A percentile compares a stretch with the other conserved stretches of the same genome.
These are phyloP conservation scores for Drosophila azteca DNA, from an alignment of 1,140 invertebrate species.

Conservation along the genomic window DNA sequence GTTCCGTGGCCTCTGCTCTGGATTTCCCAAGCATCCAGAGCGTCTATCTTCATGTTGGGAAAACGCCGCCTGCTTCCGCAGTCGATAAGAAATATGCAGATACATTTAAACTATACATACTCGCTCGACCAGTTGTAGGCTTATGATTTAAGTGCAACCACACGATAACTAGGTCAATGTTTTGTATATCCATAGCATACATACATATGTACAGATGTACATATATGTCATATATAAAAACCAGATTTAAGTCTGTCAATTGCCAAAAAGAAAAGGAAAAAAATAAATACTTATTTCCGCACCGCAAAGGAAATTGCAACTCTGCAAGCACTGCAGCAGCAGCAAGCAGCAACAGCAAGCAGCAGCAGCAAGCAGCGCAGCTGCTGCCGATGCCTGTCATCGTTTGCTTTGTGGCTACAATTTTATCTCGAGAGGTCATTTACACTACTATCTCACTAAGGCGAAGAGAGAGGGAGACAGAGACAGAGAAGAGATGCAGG, in stretches of 20 bases:
- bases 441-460: conserved; percentile 69
- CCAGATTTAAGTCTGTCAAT: conserved; percentile 53
- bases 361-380: conserved; percentile 14
- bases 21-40: conserved; percentile 42
- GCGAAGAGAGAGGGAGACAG: conserved; percentile 21
- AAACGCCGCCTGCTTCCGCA: conserved; percentile 35
- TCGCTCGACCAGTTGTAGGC: conserved; percentile 46
- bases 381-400: conserved; percentile 46
- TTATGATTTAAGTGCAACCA: conserved; percentile 53
- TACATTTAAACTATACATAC: conserved; percentile 10
- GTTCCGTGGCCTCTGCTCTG: conserved; percentile 27
- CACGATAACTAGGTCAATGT: conserved; percentile 53
- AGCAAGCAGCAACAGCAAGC: conserved; percentile 21
- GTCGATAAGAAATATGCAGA: conserved; percentile 12
- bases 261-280: conserved; percentile 51
- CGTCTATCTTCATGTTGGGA: conserved; percentile 29
- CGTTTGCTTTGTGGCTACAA: conserved; percentile 68
- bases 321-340: conserved; percentile 15
- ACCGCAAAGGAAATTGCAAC: conserved; percentile 66
- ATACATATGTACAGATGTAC: not conserved
- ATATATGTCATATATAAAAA: conserved; percentile 10
- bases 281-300: conserved; percentile 59
- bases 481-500: conserved; percentile 26
- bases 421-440: conserved; percentile 80
- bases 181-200: conserved; percentile 10